Percentiles rank a stretch among this genome's conserved stretches.
These are phyloP conservation scores for Drosophila bipectinata DNA, from an alignment of 1,140 invertebrate species.

Conservation along the genomic window DNA sequence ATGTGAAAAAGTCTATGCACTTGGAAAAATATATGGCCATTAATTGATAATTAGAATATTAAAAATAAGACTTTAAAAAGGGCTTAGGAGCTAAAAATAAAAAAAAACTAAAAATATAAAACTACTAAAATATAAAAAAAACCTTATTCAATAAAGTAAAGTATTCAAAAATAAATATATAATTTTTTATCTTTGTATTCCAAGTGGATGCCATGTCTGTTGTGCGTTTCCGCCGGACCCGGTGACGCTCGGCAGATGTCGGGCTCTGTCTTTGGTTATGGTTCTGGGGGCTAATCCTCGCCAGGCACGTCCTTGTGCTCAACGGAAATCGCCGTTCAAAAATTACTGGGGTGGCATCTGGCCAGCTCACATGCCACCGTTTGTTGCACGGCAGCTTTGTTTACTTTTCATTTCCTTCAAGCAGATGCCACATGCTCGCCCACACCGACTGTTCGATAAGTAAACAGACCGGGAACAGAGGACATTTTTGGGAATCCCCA, in stretches of 20 bases:
- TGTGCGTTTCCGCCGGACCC: slow-evolving; percentile 56
- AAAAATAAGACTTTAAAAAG: no score
- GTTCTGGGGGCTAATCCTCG: slow-evolving; percentile 67
- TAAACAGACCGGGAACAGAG: slow-evolving; percentile 37
- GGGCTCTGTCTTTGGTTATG: slow-evolving; percentile 21
- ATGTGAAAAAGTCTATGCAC: slow-evolving; percentile 45
- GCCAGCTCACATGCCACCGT: slow-evolving; percentile 29
- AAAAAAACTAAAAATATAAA: no score
- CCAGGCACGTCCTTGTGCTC: slow-evolving; percentile 66
- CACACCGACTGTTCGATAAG: slow-evolving; percentile 50
- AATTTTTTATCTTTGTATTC: background rate
- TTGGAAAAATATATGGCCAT: background rate
- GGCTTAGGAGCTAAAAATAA: no score
- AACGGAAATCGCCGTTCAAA: slow-evolving; percentile 61
- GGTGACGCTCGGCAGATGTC: slow-evolving; percentile 64
- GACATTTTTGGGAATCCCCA: slow-evolving; percentile 15
- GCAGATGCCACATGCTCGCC: slow-evolving; percentile 60
- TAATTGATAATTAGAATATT: background rate
- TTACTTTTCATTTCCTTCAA: slow-evolving; percentile 80
- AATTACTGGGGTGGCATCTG: slow-evolving; percentile 39
- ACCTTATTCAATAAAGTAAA: no score
- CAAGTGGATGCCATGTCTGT: slow-evolving; percentile 21
- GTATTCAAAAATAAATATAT: background rate
- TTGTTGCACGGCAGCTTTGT: slow-evolving; percentile 45
- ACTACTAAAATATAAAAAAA: background rate